phyloP scores from a whole-genome alignment of 2,797 vertebrate genomes.

The Neoniphon sammara region DNA sequence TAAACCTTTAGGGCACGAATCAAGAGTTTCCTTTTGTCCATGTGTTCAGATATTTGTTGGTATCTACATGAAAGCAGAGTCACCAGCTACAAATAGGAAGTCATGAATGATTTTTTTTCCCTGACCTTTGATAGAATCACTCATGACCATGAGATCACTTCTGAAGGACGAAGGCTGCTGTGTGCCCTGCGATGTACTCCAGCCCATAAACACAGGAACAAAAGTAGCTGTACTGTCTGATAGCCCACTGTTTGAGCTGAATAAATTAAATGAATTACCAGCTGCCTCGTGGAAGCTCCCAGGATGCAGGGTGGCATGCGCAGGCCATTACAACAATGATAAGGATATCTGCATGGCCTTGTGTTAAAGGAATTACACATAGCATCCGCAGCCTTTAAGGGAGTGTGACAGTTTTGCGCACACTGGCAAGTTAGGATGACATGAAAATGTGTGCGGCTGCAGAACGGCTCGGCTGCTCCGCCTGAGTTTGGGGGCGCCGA shows the following conservation, averaged over 20 bases:
- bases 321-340: constrained; percentile 76
- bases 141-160: constrained; percentile 64
- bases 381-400: constrained; percentile 72
- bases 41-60: not conserved
- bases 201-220: constrained; percentile 44
- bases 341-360: constrained; percentile 73
- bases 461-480: constrained; percentile 42
- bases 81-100: constrained; percentile 28
- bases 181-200: constrained; percentile 58
- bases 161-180: constrained; percentile 67
- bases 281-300: constrained; percentile 64
- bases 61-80: not conserved
- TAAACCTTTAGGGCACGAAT: not conserved
- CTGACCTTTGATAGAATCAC: constrained; percentile 54
- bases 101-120: constrained; percentile 42
- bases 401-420: constrained; percentile 75
- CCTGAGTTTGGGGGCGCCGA: constrained; percentile 31
- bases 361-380: constrained; percentile 84
- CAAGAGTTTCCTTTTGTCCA: not conserved
- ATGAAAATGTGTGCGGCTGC: constrained; percentile 65
- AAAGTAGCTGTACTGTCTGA: constrained; percentile 39
- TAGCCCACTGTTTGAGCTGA: constrained; percentile 55
- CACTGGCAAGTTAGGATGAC: constrained; percentile 73
- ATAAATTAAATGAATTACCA: constrained; percentile 84
- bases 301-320: constrained; percentile 78